phyloP scores from a whole-genome alignment of 2,797 vertebrate genomes.

The Falco columbarius region DNA sequence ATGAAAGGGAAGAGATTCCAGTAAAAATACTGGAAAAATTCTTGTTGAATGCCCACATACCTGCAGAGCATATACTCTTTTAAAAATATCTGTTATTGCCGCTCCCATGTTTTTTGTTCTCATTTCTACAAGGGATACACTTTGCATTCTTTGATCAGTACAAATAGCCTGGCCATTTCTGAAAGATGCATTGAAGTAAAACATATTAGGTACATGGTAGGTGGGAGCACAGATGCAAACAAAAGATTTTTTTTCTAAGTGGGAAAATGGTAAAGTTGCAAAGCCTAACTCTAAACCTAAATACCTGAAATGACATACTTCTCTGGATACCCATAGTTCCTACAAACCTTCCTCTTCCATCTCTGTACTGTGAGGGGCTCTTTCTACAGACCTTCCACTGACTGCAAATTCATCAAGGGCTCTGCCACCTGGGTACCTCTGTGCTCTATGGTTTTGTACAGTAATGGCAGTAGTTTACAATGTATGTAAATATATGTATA shows the following conservation, averaged over 20 bases:
- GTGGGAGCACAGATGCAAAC: not conserved
- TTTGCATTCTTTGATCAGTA: not conserved
- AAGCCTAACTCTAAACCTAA: not conserved
- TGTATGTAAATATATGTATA: not conserved
- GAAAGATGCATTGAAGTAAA: not conserved
- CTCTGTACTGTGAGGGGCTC: not conserved
- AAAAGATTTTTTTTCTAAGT: fast-evolving
- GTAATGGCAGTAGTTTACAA: not conserved
- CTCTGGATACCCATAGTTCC: not conserved
- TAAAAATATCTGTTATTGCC: not conserved
- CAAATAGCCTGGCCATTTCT: not conserved
- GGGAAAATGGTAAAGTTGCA: not conserved
- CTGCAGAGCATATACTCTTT: not conserved
- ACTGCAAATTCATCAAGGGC: not conserved
- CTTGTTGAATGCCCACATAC: not conserved
- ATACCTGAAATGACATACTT: not conserved
- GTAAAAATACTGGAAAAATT: not conserved
- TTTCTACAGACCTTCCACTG: not conserved
- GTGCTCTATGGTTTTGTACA: not conserved
- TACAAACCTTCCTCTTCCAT: not conserved
- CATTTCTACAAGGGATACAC: not conserved
- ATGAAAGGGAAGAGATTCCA: not conserved
- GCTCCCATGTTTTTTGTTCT: not conserved
- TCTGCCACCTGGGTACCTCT: not conserved
- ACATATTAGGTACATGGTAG: fast-evolving